These are phyloP conservation scores for Carabus problematicus DNA, from an alignment of 2,888 invertebrate genomes.

Conservation along the genomic window DNA sequence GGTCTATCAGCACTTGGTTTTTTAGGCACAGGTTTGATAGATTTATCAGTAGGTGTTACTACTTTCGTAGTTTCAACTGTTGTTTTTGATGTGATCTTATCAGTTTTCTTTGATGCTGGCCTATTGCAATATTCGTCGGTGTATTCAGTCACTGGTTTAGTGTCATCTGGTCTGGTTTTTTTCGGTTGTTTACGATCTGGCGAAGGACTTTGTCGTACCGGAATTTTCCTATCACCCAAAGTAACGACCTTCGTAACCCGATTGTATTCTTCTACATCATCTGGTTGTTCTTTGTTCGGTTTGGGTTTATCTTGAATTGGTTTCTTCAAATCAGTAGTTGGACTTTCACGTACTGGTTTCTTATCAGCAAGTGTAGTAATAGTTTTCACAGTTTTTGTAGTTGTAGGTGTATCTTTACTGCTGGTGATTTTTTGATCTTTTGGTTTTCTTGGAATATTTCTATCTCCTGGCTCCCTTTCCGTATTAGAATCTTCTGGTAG, in stretches of 20 bases:
- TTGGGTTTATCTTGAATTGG: too few species aligned
- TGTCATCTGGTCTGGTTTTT: slow-evolving; percentile 20
- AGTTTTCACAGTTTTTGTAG: too few species aligned
- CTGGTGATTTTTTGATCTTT: too few species aligned
- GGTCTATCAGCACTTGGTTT: too few species aligned
- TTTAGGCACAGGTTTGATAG: too few species aligned
- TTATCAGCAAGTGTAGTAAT: background rate
- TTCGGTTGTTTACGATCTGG: slow-evolving; percentile 16
- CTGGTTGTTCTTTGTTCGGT: too few species aligned
- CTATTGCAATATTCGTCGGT: slow-evolving; percentile 3
- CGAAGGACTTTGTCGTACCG: background rate
- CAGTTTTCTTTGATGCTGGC: slow-evolving; percentile 24
- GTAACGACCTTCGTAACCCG: too few species aligned
- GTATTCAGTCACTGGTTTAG: slow-evolving; percentile 37
- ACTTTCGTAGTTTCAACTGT: too few species aligned
- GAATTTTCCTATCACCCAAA: background rate
- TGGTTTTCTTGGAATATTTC: background rate
- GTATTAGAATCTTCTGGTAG: background rate
- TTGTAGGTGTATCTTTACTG: too few species aligned
- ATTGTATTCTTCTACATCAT: too few species aligned
- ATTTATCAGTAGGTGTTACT: too few species aligned
- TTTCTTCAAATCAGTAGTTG: too few species aligned
- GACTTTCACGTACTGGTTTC: background rate
- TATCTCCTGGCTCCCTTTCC: slow-evolving; percentile 12
- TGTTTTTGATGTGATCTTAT: background rate